Percentiles rank a stretch among this genome's conserved stretches.
phyloP scores from a whole-genome alignment of 2,113 vertebrate species.

The Petrocephalus microphthalmus region DNA sequence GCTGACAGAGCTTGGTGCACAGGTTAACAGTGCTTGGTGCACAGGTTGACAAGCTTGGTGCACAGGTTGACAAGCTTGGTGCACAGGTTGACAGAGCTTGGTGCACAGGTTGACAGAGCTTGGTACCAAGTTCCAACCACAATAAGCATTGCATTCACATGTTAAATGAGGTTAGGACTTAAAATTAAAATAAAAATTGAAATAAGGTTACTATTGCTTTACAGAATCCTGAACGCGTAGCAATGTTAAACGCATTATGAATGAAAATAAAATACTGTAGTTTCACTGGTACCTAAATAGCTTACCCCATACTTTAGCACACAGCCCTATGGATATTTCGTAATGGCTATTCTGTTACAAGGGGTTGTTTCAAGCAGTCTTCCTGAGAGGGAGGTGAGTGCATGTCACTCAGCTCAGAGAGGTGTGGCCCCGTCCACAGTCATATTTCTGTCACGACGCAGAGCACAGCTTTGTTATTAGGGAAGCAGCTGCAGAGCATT shows the following conservation, averaged over 20 bases:
- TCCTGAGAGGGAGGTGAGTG: not conserved
- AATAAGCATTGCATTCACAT: not conserved
- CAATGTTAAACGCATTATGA: not conserved
- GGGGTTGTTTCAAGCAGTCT: not conserved
- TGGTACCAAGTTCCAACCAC: not conserved
- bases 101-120: no score
- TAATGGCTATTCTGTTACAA: not conserved
- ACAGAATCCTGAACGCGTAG: not conserved
- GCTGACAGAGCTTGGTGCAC: no score
- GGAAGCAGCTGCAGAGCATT: conserved; percentile 30
- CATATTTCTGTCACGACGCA: conserved; percentile 29
- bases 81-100: no score
- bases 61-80: not conserved
- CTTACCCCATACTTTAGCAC: not conserved
- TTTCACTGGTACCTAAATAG: not conserved
- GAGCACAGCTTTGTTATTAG: not conserved
- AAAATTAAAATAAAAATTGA: not conserved
- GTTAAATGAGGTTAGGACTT: not conserved
- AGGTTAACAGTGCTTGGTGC: no score
- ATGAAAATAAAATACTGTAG: not conserved
- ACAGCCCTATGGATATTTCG: not conserved
- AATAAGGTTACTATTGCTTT: not conserved
- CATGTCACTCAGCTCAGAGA: not conserved
- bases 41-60: not conserved
- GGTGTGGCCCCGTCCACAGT: conserved; percentile 25